Conservation (phyloP, 1,140 invertebrate species). For the Lepidurus apus region DNA sequence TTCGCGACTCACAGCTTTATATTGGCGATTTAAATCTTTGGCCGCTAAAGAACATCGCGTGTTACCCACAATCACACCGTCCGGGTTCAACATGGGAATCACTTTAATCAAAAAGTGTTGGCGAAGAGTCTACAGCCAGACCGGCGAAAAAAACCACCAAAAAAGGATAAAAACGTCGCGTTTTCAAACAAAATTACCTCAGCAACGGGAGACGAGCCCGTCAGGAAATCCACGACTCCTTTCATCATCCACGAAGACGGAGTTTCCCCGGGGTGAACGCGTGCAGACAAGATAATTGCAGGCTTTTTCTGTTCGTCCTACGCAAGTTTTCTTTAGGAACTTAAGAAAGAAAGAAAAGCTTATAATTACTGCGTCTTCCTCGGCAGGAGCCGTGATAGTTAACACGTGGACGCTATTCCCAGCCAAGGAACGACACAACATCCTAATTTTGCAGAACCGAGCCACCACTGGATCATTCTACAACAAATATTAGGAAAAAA, state of each 20-base stretch:
- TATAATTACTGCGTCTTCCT: slow-evolving; percentile 29
- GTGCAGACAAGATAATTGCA: slow-evolving; percentile 77
- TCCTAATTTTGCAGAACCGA: slow-evolving; percentile 66
- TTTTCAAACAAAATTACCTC: slow-evolving; percentile 37
- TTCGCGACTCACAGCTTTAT: slow-evolving; percentile 71
- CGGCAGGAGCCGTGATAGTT: slow-evolving; percentile 63
- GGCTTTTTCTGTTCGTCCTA: slow-evolving; percentile 59
- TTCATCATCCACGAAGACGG: slow-evolving; percentile 97
- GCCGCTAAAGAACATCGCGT: slow-evolving; percentile 82
- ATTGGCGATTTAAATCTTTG: slow-evolving; percentile 81
- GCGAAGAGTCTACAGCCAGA: slow-evolving; percentile 59
- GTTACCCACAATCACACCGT: slow-evolving; percentile 92
- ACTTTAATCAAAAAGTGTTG: slow-evolving; percentile 93
- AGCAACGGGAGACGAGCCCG: slow-evolving; percentile 53
- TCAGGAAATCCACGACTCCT: slow-evolving; percentile 84
- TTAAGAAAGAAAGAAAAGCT: not conserved
- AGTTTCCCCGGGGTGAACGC: slow-evolving; percentile 93
- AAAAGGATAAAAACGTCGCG: slow-evolving; percentile 41
- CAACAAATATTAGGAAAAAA: slow-evolving; percentile 36
- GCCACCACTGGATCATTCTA: slow-evolving; percentile 73
- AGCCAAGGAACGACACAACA: slow-evolving; percentile 76
- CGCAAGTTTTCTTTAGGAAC: slow-evolving; percentile 30
- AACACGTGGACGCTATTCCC: slow-evolving; percentile 89
- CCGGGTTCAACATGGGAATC: slow-evolving; percentile 92
- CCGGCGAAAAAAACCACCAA: not conserved